Evolutionary conservation across 2,113 vertebrate species (phyloP).

Genomic region (Kryptolebias marmoratus): DNA sequence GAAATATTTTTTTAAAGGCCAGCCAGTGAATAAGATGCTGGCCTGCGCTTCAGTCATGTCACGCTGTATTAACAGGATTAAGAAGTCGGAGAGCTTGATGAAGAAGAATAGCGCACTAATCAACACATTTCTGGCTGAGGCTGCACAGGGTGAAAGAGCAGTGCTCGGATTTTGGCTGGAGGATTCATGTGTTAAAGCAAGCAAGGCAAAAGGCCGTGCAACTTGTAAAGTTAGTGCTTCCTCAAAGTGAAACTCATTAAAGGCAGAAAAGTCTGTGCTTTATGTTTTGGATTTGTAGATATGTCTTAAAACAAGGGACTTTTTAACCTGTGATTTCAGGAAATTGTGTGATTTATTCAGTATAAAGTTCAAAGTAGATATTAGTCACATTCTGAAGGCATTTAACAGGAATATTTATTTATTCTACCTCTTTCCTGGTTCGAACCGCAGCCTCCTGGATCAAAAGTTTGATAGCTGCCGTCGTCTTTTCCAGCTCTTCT

Average conservation of each 20-base stretch:
- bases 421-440: slow-evolving; percentile 84
- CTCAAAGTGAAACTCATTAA: slow-evolving; percentile 10
- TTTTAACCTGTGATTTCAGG: slow-evolving; percentile 1
- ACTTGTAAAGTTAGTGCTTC: slow-evolving; percentile 3
- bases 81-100: slow-evolving; percentile 38
- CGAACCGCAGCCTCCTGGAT: slow-evolving; percentile 83
- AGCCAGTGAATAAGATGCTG: slow-evolving; percentile 37
- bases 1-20: slow-evolving; percentile 26
- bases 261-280: neutral
- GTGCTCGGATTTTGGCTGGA: slow-evolving; percentile 21
- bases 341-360: neutral
- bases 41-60: slow-evolving; percentile 29
- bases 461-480: slow-evolving; percentile 84
- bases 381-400: neutral
- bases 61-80: slow-evolving; percentile 55
- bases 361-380: slow-evolving; percentile 12
- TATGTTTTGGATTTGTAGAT: neutral
- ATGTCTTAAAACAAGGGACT: too few species aligned
- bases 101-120: slow-evolving; percentile 47
- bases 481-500: slow-evolving; percentile 87
- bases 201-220: neutral
- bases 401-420: slow-evolving; percentile 3
- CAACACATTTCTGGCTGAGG: slow-evolving; percentile 28
- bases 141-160: slow-evolving; percentile 22
- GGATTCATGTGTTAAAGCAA: slow-evolving; percentile 11